phyloP scores from a whole-genome alignment of 1,140 invertebrate species.

The Ephestia elutella region DNA sequence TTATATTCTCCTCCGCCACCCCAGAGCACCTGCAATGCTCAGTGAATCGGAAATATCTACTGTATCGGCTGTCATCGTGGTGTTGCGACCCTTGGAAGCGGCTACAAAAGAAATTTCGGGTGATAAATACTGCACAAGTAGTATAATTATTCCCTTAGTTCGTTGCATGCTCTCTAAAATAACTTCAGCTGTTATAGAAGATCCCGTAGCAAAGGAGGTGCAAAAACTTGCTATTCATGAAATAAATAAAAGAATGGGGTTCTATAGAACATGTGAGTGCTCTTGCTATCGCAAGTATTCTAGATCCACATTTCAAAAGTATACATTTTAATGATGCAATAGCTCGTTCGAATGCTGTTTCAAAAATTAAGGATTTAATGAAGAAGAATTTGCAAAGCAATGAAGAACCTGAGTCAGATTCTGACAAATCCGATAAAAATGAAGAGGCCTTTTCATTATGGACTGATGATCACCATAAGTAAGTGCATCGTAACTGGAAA shows the following conservation, averaged over 20 bases:
- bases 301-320: conserved; percentile 20
- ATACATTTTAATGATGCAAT: conserved; percentile 15
- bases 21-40: conserved; percentile 26
- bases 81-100: conserved; percentile 47
- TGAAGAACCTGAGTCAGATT: conserved; percentile 6
- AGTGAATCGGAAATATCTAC: conserved; percentile 33
- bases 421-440: conserved; percentile 3
- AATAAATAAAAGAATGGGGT: conserved; percentile 38
- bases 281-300: conserved; percentile 16
- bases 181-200: conserved; percentile 18
- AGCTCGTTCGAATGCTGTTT: conserved; percentile 6
- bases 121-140: conserved; percentile 58
- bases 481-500: conserved; percentile 2
- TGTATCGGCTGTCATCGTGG: conserved; percentile 29
- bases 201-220: conserved; percentile 25
- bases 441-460: not conserved
- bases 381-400: conserved; percentile 8
- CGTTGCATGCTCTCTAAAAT: conserved; percentile 46
- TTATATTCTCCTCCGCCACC: conserved; percentile 40
- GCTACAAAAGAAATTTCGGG: conserved; percentile 48
- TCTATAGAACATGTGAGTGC: conserved; percentile 24
- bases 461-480: not conserved
- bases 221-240: conserved; percentile 24
- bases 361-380: conserved; percentile 17
- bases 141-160: conserved; percentile 57